These are phyloP conservation scores for Xylota segnis DNA, from an alignment of 2,888 invertebrate species.

Conservation along the genomic window DNA sequence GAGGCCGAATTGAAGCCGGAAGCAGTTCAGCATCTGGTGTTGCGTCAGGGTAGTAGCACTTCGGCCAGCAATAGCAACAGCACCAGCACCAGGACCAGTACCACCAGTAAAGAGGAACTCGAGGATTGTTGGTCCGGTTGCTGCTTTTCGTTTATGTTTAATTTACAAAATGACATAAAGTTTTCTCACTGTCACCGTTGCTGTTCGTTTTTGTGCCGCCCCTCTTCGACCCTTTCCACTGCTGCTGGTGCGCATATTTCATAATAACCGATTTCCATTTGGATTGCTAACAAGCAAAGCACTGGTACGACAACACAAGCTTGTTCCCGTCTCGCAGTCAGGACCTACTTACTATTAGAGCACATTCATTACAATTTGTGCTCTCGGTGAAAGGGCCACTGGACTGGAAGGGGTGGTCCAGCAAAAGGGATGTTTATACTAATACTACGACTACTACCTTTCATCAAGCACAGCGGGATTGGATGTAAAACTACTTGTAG, in stretches of 20 bases:
- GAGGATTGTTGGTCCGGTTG: constrained; percentile 15
- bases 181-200: constrained; percentile 69
- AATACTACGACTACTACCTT: constrained; percentile 18
- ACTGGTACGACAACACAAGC: constrained; percentile 47
- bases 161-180: constrained; percentile 68
- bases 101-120: constrained; percentile 1
- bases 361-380: constrained; percentile 72
- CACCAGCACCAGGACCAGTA: too few species aligned
- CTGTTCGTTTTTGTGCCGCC: not conserved
- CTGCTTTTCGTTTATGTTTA: constrained; percentile 62
- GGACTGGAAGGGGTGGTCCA: not conserved
- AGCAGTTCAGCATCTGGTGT: constrained; percentile 34
- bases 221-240: not conserved
- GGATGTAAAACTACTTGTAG: constrained; percentile 63
- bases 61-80: constrained; percentile 1
- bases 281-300: constrained; percentile 65
- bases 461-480: constrained; percentile 47
- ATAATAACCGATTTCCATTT: constrained; percentile 74
- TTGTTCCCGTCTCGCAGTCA: constrained; percentile 26
- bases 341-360: constrained; percentile 62
- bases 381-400: constrained; percentile 11
- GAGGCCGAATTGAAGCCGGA: not conserved
- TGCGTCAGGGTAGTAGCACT: not conserved
- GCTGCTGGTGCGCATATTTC: constrained; percentile 58
- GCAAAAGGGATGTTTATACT: constrained; percentile 8